phyloP scores from a whole-genome alignment of 2,888 invertebrate species.

The Athalia cordata region DNA sequence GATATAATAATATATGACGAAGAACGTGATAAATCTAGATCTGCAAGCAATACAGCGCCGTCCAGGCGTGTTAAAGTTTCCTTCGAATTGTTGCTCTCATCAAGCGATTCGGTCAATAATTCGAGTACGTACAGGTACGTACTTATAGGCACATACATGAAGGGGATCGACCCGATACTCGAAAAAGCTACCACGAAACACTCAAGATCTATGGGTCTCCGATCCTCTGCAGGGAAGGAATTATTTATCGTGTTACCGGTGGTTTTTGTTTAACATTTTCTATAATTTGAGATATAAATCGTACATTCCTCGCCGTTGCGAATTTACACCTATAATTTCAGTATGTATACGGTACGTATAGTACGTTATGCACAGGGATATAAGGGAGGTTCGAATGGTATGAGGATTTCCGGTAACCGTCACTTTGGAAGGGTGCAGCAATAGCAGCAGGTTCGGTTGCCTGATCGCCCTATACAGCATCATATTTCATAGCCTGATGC shows the following conservation, averaged over 20 bases:
- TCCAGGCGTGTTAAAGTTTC: not conserved
- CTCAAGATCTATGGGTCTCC: not conserved
- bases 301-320: not conserved
- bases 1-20: not conserved
- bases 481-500: conserved; percentile 69
- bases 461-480: conserved; percentile 58
- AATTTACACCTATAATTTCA: not conserved
- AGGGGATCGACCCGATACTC: too few species aligned
- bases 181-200: not conserved
- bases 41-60: not conserved
- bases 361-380: not conserved
- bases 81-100: conserved; percentile 18
- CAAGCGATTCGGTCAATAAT: conserved; percentile 35
- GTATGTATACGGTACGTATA: too few species aligned
- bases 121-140: conserved; percentile 3
- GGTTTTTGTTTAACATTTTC: too few species aligned
- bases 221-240: not conserved
- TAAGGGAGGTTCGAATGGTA: not conserved
- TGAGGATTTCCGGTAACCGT: conserved; percentile 29
- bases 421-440: conserved; percentile 37
- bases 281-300: too few species aligned
- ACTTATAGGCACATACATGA: too few species aligned
- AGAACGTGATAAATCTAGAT: conserved; percentile 29
- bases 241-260: not conserved
- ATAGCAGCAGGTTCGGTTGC: not conserved